Evolutionary conservation across 2,888 invertebrate species (phyloP).

Genomic region (Noctua fimbriata): DNA sequence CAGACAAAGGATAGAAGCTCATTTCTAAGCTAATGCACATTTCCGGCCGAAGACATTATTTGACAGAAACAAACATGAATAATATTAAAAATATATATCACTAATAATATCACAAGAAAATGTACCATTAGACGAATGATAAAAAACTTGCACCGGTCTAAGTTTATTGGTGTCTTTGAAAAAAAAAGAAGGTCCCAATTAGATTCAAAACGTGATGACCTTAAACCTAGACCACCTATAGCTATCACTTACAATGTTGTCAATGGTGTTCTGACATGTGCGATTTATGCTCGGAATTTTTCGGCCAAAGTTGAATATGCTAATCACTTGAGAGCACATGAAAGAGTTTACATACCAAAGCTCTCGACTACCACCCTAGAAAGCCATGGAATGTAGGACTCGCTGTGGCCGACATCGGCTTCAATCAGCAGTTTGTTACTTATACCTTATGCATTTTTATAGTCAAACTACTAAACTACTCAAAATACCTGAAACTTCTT

Average conservation of each 20-base stretch:
- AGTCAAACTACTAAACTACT: not conserved
- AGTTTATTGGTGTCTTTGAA: not conserved
- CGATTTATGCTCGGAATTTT: too few species aligned
- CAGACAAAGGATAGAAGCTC: conserved; percentile 53
- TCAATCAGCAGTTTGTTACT: not conserved
- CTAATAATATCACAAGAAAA: conserved; percentile 34
- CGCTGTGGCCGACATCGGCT: too few species aligned
- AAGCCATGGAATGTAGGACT: too few species aligned
- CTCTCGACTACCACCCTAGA: too few species aligned
- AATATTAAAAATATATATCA: conserved; percentile 19
- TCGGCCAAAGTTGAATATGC: too few species aligned
- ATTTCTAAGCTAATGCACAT: conserved; percentile 67
- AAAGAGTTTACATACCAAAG: too few species aligned
- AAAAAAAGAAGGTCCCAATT: too few species aligned
- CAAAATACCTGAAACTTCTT: not conserved
- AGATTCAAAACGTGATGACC: too few species aligned
- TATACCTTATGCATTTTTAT: not conserved
- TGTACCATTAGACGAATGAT: conserved; percentile 6
- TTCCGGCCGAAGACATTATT: conserved; percentile 66
- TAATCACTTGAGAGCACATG: too few species aligned
- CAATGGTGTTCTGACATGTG: too few species aligned
- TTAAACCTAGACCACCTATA: too few species aligned
- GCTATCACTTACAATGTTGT: too few species aligned
- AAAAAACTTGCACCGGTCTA: not conserved
- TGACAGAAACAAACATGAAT: conserved; percentile 37